Evolutionary conservation across 2,797 vertebrate species (phyloP).

Genomic region (Dipus sagitta): DNA sequence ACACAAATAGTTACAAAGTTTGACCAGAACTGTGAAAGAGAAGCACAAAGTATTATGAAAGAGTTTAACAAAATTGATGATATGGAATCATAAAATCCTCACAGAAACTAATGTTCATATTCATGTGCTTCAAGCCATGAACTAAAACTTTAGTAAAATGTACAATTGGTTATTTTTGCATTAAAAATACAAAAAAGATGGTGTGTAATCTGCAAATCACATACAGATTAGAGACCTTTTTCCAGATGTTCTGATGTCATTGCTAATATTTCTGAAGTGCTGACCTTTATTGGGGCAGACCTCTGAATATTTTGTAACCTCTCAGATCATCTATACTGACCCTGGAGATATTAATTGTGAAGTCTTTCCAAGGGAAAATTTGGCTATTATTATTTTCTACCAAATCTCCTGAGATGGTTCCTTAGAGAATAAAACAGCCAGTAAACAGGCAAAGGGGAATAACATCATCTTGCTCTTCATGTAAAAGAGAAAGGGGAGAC

Average conservation of each 20-base stretch:
- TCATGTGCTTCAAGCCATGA: not conserved
- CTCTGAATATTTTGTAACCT: not conserved
- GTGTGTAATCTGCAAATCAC: not conserved
- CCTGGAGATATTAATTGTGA: conserved; percentile 57
- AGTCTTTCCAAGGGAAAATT: conserved; percentile 22
- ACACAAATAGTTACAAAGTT: not conserved
- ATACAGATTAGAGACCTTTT: not conserved
- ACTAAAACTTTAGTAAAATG: conserved; percentile 6
- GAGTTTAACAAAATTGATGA: not conserved
- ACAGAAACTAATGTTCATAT: not conserved
- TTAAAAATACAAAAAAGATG: not conserved
- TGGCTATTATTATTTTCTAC: conserved; percentile 63
- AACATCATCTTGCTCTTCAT: not conserved
- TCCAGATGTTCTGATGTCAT: not conserved
- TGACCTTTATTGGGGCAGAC: conserved; percentile 52
- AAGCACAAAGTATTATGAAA: not conserved
- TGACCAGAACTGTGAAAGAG: not conserved
- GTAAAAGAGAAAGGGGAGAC: conserved; percentile 51
- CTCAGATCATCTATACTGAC: not conserved
- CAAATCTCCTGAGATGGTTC: conserved; percentile 49
- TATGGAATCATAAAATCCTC: not conserved
- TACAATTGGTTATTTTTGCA: not conserved
- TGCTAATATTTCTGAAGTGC: not conserved
- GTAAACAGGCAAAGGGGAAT: conserved; percentile 63
- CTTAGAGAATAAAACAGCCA: conserved; percentile 23